Base-by-base conservation (phyloP, 2,113 vertebrate genomes). In the Egretta garzetta region DNA sequence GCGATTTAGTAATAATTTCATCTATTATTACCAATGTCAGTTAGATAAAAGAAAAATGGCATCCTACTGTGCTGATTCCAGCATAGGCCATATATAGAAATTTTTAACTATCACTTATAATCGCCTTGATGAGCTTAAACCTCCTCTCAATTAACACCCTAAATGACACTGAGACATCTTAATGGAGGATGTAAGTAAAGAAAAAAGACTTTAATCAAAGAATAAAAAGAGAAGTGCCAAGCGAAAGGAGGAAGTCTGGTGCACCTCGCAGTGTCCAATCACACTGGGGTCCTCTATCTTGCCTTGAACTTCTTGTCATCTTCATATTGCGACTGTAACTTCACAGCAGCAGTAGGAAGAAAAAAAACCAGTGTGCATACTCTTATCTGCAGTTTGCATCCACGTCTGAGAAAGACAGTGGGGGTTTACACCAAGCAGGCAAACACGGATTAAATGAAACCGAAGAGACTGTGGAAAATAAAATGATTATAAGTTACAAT, bases 131-230 rank as follows among this genome's bases (percentile, higher is more conserved):
- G 99, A 99, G 99, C 98, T 98, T 98, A 98, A 98, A 98, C 98
- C 99, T 98, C 98, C 98, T 99, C 99, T 99, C 99, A 99, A 99
- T 99, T 99, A 99, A 99, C 99, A 98, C 99, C 99, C 99, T 98
- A 99, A 99, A 98, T 98, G 98, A 99, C 98, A 98, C 98, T 91
- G 97, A 98, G 98, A 99, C 98, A 97, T 98, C 97, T 99, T 99
- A 99, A 99, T 99, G 98, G 98, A 98, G 98, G 98, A 98, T 98
- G 98, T 98, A 99, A 99, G 98, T 98, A 98, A 97, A 97, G 96
- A 97, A 97, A 97, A 97, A 97, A 98, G 98, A 96, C 96, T 98
- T 98, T 98, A 98, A 98, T 98, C 97, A 98, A 98, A 98, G 97
- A 97, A 98, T 97, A 98, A 96, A 98, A 98, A 90, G 91, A 76